These are phyloP conservation scores for Crocallis elinguaria DNA, from an alignment of 2,888 invertebrate genomes.

Conservation along the genomic window DNA sequence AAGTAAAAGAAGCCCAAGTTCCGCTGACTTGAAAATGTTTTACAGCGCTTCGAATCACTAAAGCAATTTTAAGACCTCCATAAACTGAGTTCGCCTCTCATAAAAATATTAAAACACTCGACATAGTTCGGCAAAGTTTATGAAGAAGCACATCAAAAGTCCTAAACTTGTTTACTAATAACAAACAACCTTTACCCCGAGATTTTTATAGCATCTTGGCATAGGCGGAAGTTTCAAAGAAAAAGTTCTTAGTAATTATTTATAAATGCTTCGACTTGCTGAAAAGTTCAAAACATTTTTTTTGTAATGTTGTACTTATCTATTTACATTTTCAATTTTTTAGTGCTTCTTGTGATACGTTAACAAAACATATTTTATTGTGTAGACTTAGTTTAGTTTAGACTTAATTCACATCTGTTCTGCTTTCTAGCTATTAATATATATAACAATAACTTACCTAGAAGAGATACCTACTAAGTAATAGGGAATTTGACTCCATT, in stretches of 20 bases:
- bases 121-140: constrained; percentile 15
- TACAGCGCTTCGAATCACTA: constrained; percentile 9
- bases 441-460: too few species aligned
- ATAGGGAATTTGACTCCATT: too few species aligned
- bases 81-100: constrained; percentile 10
- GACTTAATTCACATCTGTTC: too few species aligned
- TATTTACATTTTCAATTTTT: too few species aligned
- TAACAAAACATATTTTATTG: too few species aligned
- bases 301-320: too few species aligned
- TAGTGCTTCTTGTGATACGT: too few species aligned
- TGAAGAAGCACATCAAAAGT: constrained; percentile 5
- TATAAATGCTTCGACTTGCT: too few species aligned
- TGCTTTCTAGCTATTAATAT: too few species aligned
- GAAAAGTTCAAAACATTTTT: too few species aligned
- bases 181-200: not conserved
- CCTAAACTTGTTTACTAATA: not conserved
- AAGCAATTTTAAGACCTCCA: constrained; percentile 14
- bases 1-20: not conserved
- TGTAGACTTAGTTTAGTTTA: too few species aligned
- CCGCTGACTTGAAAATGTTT: constrained; percentile 1
- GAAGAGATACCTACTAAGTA: too few species aligned
- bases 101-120: constrained; percentile 15
- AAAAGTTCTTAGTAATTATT: not conserved
- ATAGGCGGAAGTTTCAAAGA: constrained; percentile 1
- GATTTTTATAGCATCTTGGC: constrained; percentile 3